phyloP scores from a whole-genome alignment of 1,140 invertebrate species.

The Hesperophylax magnus region DNA sequence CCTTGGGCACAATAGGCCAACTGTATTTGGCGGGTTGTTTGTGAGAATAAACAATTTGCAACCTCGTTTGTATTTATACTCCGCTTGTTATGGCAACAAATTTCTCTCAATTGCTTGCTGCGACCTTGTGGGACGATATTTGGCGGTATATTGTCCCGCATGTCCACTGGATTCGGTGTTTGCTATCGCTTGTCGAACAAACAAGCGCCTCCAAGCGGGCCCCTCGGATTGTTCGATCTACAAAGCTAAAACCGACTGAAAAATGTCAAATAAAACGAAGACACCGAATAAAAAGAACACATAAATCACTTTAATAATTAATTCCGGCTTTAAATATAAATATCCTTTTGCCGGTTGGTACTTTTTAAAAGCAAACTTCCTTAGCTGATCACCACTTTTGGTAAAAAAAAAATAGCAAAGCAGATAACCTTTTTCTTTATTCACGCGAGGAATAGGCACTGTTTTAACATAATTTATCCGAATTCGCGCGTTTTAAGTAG shows the following conservation, averaged over 20 bases:
- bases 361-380: neutral
- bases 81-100: too few relatives aligned
- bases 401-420: slow-evolving; percentile 8
- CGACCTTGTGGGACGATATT: neutral
- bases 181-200: slow-evolving; percentile 9
- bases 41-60: too few relatives aligned
- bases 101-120: neutral
- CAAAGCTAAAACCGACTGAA: neutral
- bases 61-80: too few relatives aligned
- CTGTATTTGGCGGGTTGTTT: too few relatives aligned
- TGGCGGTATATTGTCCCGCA: slow-evolving; percentile 9
- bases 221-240: slow-evolving; percentile 13
- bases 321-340: too few relatives aligned
- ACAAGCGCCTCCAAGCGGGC: slow-evolving; percentile 22
- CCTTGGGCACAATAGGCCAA: too few relatives aligned
- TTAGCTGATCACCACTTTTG: neutral
- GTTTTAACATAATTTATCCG: neutral
- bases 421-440: slow-evolving; percentile 27
- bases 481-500: neutral
- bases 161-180: slow-evolving; percentile 16
- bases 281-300: neutral
- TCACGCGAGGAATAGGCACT: neutral
- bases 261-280: neutral
- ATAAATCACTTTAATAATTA: too few relatives aligned
- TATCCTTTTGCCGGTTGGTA: neutral